Evolutionary conservation across 2,113 vertebrate species (phyloP).

Genomic region (Miniopterus natalensis): DNA sequence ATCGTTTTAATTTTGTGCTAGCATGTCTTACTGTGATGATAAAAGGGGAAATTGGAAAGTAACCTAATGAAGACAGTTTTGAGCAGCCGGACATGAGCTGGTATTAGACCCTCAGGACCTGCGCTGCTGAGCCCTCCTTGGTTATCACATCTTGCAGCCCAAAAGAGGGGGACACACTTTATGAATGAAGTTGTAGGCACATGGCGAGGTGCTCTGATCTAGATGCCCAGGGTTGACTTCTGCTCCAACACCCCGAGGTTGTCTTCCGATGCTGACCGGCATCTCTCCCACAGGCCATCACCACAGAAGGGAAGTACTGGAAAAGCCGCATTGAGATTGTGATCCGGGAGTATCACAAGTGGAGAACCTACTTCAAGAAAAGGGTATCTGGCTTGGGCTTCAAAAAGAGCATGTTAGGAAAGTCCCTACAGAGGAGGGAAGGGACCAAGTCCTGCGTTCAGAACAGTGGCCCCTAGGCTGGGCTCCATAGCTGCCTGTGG

Average conservation of each 20-base stretch:
- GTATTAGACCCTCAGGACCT: background rate
- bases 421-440: background rate
- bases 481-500: background rate
- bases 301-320: constrained; percentile 96
- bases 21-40: background rate
- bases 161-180: background rate
- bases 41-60: background rate
- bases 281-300: constrained; percentile 89
- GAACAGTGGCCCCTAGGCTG: background rate
- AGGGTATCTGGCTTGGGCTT: constrained; percentile 88
- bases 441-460: fast-evolving
- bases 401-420: background rate
- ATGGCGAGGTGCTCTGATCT: fast-evolving
- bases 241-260: fast-evolving
- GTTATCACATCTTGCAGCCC: background rate
- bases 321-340: constrained; percentile 97
- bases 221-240: background rate
- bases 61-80: background rate
- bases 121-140: fast-evolving
- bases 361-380: constrained; percentile 99
- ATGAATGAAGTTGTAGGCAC: background rate
- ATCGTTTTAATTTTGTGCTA: background rate
- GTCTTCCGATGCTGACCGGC: background rate
- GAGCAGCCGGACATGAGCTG: background rate
- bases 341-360: constrained; percentile 98